Conservation (phyloP, 2,888 invertebrate genomes). For the Xestia c-nigrum region DNA sequence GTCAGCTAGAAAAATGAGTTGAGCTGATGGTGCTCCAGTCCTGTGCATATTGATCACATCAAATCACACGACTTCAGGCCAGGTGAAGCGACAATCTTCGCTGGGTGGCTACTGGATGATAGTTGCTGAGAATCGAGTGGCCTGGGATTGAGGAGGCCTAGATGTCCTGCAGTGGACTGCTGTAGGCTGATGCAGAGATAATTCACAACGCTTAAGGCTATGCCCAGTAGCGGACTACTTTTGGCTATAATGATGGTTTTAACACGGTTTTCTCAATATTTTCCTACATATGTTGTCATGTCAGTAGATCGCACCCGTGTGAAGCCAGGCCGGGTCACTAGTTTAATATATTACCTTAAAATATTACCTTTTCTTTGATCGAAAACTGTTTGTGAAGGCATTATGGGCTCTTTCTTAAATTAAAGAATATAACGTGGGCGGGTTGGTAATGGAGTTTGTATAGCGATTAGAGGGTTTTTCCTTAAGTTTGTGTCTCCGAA, state of each 20-base stretch:
- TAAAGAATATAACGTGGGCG: conserved; percentile 7
- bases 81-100: no score
- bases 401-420: conserved; percentile 33
- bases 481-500: conserved; percentile 24
- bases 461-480: conserved; percentile 5
- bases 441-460: conserved; percentile 10
- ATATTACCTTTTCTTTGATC: conserved; percentile 42
- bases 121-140: no score
- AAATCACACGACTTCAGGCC: no score
- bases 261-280: not conserved
- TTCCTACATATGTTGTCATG: not conserved
- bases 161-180: no score
- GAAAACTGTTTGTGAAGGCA: conserved; percentile 42
- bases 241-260: no score
- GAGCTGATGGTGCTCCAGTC: not conserved
- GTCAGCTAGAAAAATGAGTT: not conserved
- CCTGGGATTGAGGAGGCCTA: no score
- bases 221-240: not conserved
- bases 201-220: no score
- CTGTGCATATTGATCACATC: not conserved
- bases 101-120: no score
- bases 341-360: conserved; percentile 28
- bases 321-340: not conserved
- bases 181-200: not conserved
- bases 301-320: not conserved